These are phyloP conservation scores for Microchirus variegatus DNA, from an alignment of 2,797 vertebrate genomes.

Conservation along the genomic window DNA sequence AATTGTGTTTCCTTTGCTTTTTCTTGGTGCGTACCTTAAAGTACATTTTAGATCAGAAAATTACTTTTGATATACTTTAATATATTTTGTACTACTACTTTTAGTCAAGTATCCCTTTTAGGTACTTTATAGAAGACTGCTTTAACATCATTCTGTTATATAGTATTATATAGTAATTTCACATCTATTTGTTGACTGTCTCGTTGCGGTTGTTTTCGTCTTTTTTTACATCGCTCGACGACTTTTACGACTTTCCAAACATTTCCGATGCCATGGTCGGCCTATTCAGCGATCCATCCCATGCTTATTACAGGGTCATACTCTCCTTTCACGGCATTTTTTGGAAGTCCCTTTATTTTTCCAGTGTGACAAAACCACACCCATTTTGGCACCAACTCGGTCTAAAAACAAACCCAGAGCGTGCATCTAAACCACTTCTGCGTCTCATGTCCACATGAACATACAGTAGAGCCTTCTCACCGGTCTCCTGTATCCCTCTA, in stretches of 20 bases:
- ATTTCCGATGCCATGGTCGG: slow-evolving; percentile 4
- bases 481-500: slow-evolving; percentile 23
- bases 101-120: too few relatives aligned
- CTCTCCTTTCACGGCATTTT: slow-evolving; percentile 19
- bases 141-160: too few relatives aligned
- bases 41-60: too few relatives aligned
- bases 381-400: slow-evolving; percentile 30
- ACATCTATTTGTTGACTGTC: too few relatives aligned
- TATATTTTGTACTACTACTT: too few relatives aligned
- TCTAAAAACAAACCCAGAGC: slow-evolving; percentile 47
- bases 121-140: too few relatives aligned
- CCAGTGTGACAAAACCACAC: slow-evolving; percentile 29
- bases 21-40: too few relatives aligned
- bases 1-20: too few relatives aligned
- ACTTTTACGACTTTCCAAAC: neutral
- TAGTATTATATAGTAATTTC: too few relatives aligned
- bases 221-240: neutral
- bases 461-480: slow-evolving; percentile 28
- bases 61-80: too few relatives aligned
- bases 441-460: slow-evolving; percentile 35
- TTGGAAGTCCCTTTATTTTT: slow-evolving; percentile 45
- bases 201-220: too few relatives aligned
- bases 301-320: slow-evolving; percentile 20
- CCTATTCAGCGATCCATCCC: neutral
- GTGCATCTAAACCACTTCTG: slow-evolving; percentile 33